Evolutionary conservation across 1,140 invertebrate species (phyloP).

Genomic region (Euborellia annulipes): DNA sequence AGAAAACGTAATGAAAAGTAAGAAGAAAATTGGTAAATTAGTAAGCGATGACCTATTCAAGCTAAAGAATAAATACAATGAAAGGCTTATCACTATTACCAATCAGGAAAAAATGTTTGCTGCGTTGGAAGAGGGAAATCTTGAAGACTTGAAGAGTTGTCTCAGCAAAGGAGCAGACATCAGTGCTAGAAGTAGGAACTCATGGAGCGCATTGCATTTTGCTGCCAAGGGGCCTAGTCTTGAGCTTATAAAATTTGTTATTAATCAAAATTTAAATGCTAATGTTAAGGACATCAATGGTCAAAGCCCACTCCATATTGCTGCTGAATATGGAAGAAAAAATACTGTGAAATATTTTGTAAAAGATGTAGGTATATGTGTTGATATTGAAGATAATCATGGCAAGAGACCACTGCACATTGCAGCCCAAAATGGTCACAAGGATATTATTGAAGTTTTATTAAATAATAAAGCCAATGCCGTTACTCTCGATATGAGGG

Average conservation of each 20-base stretch:
- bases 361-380: not conserved
- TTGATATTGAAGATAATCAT: not conserved
- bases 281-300: slow-evolving; percentile 11
- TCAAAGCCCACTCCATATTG: slow-evolving; percentile 5
- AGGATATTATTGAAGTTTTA: no score
- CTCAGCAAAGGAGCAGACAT: slow-evolving; percentile 15
- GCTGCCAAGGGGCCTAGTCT: slow-evolving; percentile 12
- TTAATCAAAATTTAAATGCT: slow-evolving; percentile 9
- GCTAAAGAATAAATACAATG: slow-evolving; percentile 1
- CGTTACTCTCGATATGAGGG: no score
- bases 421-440: not conserved
- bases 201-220: slow-evolving; percentile 14
- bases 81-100: not conserved
- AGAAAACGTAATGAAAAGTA: no score
- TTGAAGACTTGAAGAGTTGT: slow-evolving; percentile 6
- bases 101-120: slow-evolving; percentile 6
- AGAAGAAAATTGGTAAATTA: no score
- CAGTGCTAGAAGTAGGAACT: slow-evolving; percentile 11
- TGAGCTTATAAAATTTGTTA: slow-evolving; percentile 12
- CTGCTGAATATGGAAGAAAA: not conserved
- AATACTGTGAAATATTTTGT: not conserved
- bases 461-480: no score
- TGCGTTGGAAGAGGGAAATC: slow-evolving; percentile 8
- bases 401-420: not conserved
- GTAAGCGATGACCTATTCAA: not conserved